Evolutionary conservation across 1,140 invertebrate species (phyloP).

Genomic region (Samia ricini): DNA sequence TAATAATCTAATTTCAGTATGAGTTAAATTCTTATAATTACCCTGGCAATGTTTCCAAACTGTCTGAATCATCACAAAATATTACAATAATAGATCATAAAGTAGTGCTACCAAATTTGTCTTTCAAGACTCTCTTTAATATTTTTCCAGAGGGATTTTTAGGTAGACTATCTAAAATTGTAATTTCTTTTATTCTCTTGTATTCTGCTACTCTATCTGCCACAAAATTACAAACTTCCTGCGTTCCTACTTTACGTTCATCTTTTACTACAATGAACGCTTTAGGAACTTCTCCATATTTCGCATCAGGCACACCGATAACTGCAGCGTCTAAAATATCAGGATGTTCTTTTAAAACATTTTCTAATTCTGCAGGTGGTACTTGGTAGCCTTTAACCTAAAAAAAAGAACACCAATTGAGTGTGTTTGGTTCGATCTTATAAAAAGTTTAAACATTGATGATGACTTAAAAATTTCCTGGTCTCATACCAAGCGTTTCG

Average conservation of each 20-base stretch:
- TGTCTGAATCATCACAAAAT: no score
- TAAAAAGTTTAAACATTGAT: no score
- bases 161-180: slow-evolving; percentile 83
- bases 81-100: no score
- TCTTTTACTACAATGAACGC: slow-evolving; percentile 81
- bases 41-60: no score
- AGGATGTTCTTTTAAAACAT: slow-evolving; percentile 85
- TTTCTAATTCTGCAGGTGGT: slow-evolving; percentile 92
- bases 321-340: slow-evolving; percentile 89
- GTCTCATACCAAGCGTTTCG: no score
- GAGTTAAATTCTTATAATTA: no score
- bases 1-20: no score
- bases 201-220: slow-evolving; percentile 82
- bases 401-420: no score
- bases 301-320: slow-evolving; percentile 86
- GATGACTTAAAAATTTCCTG: no score
- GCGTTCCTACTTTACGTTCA: slow-evolving; percentile 46
- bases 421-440: no score
- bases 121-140: slow-evolving; percentile 79
- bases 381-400: slow-evolving; percentile 85
- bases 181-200: slow-evolving; percentile 84
- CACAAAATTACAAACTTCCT: slow-evolving; percentile 79
- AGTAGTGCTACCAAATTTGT: slow-evolving; percentile 36
- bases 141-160: slow-evolving; percentile 88
- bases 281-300: slow-evolving; percentile 87